These are phyloP conservation scores for Pterostichus madidus DNA, from an alignment of 2,888 invertebrate genomes.

Conservation along the genomic window DNA sequence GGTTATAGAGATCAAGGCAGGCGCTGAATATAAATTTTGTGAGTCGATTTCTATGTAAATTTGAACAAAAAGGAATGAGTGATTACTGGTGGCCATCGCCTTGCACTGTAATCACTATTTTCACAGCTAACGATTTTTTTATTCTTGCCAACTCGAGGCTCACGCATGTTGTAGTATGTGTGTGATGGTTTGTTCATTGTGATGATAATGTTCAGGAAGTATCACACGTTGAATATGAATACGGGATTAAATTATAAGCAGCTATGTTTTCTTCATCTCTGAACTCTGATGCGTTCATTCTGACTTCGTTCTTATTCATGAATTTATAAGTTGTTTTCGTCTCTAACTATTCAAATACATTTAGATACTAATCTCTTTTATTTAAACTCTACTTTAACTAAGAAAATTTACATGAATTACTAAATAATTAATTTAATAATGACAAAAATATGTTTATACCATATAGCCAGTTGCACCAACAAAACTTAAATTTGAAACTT, in stretches of 20 bases:
- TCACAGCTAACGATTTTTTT: slow-evolving; percentile 63
- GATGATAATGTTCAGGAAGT: slow-evolving; percentile 31
- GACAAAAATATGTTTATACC: too few species aligned
- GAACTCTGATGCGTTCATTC: too few species aligned
- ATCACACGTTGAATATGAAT: neutral
- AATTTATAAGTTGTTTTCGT: too few species aligned
- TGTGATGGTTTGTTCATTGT: neutral
- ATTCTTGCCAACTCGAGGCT: slow-evolving; percentile 4
- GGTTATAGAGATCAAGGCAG: slow-evolving; percentile 58
- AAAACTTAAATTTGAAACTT: too few species aligned
- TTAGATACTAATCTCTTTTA: too few species aligned
- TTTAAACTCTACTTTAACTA: too few species aligned
- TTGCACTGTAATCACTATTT: slow-evolving; percentile 56
- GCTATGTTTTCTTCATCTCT: neutral
- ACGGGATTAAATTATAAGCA: slow-evolving; percentile 4
- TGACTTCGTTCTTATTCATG: too few species aligned
- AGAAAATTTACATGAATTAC: too few species aligned
- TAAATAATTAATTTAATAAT: too few species aligned
- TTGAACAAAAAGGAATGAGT: slow-evolving; percentile 58
- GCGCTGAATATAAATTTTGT: slow-evolving; percentile 64
- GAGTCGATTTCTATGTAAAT: slow-evolving; percentile 66
- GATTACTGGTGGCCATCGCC: slow-evolving; percentile 39
- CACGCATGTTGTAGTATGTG: neutral
- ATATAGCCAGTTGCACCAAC: too few species aligned
- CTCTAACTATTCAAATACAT: too few species aligned